These are phyloP conservation scores for Oikopleura dioica DNA, from an alignment of 23 tunicate genomes.

Conservation along the genomic window DNA sequence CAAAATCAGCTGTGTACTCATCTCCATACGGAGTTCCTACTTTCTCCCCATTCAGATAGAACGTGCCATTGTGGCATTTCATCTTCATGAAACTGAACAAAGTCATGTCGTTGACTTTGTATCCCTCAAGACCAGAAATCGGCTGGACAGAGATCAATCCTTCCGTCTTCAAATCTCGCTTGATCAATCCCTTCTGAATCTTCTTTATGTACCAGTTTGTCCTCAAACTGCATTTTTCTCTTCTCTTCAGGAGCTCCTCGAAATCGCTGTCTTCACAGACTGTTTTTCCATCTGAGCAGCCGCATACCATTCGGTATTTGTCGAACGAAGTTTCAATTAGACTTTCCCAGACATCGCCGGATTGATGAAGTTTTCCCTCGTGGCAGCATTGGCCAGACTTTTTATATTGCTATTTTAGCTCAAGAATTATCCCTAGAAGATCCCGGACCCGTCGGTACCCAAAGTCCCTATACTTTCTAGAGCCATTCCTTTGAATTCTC, in stretches of 20 bases:
- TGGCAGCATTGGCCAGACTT: too few relatives aligned
- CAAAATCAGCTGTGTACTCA: too few relatives aligned
- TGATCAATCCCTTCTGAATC: neutral
- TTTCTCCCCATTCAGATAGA: neutral
- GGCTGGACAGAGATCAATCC: neutral
- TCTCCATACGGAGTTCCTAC: neutral
- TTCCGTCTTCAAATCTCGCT: neutral
- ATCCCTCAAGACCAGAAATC: neutral
- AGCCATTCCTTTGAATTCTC: too few relatives aligned
- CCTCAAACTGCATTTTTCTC: neutral
- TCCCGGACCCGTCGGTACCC: too few relatives aligned
- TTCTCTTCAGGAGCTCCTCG: neutral
- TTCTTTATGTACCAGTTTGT: slow-evolving; percentile 2
- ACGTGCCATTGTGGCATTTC: neutral
- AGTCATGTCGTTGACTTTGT: neutral
- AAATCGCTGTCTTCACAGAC: neutral
- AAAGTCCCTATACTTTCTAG: too few relatives aligned
- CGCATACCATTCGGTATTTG: too few relatives aligned
- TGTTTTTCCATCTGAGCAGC: neutral
- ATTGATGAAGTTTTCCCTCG: too few relatives aligned
- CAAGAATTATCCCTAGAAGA: too few relatives aligned
- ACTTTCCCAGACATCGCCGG: too few relatives aligned
- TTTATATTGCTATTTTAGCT: too few relatives aligned
- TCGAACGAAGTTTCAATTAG: too few relatives aligned
- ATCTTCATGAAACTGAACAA: neutral